Percentiles rank a stretch among this genome's conserved stretches.
phyloP scores from a whole-genome alignment of 2,797 vertebrate genomes.

The Dendrocincla fuliginosa region DNA sequence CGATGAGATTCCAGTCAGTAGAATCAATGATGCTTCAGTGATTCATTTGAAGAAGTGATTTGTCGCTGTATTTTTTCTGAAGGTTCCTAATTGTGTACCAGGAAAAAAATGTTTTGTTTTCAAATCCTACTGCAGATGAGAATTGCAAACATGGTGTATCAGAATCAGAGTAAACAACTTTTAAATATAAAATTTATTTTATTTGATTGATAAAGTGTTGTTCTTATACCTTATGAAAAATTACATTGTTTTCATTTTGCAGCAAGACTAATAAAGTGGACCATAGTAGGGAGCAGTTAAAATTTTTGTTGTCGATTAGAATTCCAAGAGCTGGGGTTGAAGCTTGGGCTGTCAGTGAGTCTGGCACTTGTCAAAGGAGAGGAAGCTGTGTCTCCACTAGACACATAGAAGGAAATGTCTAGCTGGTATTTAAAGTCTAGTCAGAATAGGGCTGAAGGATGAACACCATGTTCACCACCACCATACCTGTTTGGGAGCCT shows the following conservation, averaged over 20 bases:
- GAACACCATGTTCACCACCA: neutral
- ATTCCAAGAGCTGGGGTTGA: neutral
- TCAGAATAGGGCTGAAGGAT: neutral
- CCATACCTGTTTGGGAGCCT: neutral
- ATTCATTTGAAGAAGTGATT: neutral
- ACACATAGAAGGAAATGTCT: neutral
- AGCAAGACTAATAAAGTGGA: neutral
- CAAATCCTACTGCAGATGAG: neutral
- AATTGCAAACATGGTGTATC: neutral
- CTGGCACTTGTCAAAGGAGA: neutral
- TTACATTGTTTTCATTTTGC: neutral
- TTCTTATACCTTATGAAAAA: neutral
- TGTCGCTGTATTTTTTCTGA: neutral
- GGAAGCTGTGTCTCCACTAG: neutral
- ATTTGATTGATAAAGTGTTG: neutral
- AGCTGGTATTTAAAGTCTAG: neutral
- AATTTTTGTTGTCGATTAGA: neutral
- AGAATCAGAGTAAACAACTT: neutral
- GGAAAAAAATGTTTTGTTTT: neutral
- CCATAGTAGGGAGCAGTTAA: neutral
- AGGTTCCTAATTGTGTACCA: neutral
- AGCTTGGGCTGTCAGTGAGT: neutral
- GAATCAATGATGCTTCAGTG: neutral
- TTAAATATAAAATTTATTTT: neutral
- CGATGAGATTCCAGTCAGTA: neutral